These are phyloP conservation scores for Meiosimyza decipiens DNA, from an alignment of 2,888 invertebrate species.

Conservation along the genomic window DNA sequence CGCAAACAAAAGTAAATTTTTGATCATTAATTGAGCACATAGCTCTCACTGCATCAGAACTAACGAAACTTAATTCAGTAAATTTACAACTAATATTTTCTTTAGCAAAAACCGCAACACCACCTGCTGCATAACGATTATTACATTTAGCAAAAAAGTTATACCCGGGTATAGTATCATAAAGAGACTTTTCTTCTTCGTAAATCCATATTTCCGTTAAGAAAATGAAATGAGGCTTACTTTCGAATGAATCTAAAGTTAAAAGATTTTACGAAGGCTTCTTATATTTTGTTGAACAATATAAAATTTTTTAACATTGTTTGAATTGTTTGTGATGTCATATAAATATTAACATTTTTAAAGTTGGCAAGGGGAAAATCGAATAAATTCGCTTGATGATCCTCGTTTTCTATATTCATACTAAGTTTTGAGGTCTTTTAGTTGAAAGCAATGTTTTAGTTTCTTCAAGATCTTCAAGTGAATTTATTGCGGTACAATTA, in stretches of 20 bases:
- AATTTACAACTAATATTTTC: not conserved
- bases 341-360: not conserved
- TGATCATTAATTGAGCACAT: not conserved
- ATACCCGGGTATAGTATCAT: not conserved
- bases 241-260: not conserved
- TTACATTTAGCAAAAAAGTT: not conserved
- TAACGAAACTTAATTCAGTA: not conserved
- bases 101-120: not conserved
- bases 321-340: not conserved
- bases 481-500: not conserved
- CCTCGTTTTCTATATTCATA: not conserved
- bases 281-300: not conserved
- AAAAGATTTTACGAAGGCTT: not conserved
- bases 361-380: no score
- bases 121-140: not conserved
- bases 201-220: not conserved
- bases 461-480: not conserved
- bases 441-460: not conserved
- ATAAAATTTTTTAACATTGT: not conserved
- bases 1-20: not conserved
- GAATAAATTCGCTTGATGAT: not conserved
- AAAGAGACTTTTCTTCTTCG: not conserved
- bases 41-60: not conserved
- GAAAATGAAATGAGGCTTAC: not conserved
- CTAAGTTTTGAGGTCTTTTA: not conserved